A percentile compares a stretch with the other conserved stretches of the same genome.
Evolutionary conservation across 2,888 invertebrate species (phyloP).

Genomic region (Habroteleia sp.): DNA sequence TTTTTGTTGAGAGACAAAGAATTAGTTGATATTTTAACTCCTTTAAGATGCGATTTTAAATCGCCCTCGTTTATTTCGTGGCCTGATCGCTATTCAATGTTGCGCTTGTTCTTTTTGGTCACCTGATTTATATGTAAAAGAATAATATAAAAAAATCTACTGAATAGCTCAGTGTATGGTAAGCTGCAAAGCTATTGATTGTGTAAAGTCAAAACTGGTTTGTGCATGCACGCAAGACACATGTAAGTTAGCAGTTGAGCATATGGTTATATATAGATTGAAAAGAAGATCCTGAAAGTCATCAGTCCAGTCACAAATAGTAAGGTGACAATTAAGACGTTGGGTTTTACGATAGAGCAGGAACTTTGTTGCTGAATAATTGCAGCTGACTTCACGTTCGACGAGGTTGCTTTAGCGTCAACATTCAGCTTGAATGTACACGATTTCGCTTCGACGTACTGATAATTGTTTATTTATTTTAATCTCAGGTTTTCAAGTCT

Average conservation of each 20-base stretch:
- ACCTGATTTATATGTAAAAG: slow-evolving; percentile 48
- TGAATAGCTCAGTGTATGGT: slow-evolving; percentile 50
- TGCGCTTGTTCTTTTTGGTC: slow-evolving; percentile 35
- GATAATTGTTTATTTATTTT: slow-evolving; percentile 6
- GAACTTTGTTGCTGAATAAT: slow-evolving; percentile 39
- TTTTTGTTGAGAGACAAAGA: background rate
- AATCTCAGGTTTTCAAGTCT: background rate
- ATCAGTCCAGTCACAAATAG: slow-evolving; percentile 46
- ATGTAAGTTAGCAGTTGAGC: slow-evolving; percentile 51
- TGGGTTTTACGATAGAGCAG: slow-evolving; percentile 26
- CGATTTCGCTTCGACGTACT: background rate
- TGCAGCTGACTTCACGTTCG: slow-evolving; percentile 16
- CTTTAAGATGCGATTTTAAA: background rate
- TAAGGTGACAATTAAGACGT: slow-evolving; percentile 60
- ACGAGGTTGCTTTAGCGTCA: slow-evolving; percentile 14
- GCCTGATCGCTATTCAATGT: slow-evolving; percentile 20
- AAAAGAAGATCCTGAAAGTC: slow-evolving; percentile 61
- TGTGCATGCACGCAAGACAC: slow-evolving; percentile 52
- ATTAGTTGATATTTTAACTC: slow-evolving; percentile 2
- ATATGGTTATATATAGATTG: slow-evolving; percentile 60
- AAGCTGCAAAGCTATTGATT: slow-evolving; percentile 56
- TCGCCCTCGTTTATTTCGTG: slow-evolving; percentile 11
- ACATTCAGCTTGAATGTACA: background rate
- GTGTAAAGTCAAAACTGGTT: slow-evolving; percentile 60
- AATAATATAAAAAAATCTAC: slow-evolving; percentile 47